phyloP scores from a whole-genome alignment of 2,888 invertebrate genomes.

The Drosophila eohydei region DNA sequence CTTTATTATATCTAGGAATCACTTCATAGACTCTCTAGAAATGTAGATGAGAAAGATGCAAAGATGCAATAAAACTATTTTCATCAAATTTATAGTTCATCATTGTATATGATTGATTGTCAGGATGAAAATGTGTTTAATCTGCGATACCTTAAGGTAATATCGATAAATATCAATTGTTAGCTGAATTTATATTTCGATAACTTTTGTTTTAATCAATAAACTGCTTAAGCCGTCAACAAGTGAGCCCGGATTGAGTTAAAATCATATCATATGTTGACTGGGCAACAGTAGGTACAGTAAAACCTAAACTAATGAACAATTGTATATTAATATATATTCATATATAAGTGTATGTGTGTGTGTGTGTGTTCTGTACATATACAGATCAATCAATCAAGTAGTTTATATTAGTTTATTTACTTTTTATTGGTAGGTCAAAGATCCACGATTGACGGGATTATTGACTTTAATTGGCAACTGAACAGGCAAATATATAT shows the following conservation, averaged over 20 bases:
- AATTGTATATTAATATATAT: too few species aligned
- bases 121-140: too few species aligned
- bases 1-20: neutral
- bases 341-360: neutral
- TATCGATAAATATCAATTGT: neutral
- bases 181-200: neutral
- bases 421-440: conserved; percentile 3
- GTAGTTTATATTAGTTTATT: neutral
- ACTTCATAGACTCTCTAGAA: neutral
- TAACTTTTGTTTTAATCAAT: neutral
- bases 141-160: neutral
- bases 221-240: neutral
- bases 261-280: neutral
- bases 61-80: neutral
- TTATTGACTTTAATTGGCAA: conserved; percentile 14
- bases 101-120: neutral
- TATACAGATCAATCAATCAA: neutral
- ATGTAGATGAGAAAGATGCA: neutral
- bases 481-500: neutral
- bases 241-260: neutral
- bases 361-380: too few species aligned
- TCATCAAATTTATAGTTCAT: neutral
- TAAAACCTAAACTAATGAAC: neutral
- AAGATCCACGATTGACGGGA: conserved; percentile 2
- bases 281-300: neutral